A percentile compares a stretch with the other conserved stretches of the same genome.
Evolutionary conservation across 2,113 vertebrate species (phyloP).

Genomic region (Ptyas mucosa): DNA sequence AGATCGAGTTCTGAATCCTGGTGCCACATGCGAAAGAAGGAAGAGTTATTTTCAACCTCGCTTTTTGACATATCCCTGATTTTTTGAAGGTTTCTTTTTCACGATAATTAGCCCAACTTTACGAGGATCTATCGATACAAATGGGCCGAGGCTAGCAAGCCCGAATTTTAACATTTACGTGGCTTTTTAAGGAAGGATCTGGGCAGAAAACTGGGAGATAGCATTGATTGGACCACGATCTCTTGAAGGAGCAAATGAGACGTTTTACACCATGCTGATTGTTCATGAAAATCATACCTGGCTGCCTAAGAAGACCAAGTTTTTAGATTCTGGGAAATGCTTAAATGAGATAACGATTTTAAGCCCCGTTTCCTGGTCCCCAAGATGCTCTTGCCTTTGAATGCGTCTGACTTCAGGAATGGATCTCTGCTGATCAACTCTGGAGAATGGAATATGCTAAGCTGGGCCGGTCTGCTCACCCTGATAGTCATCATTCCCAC

Average conservation of each 20-base stretch:
- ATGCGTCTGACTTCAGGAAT: conserved; percentile 49
- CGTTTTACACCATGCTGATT: conserved; percentile 79
- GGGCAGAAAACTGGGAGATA: conserved; percentile 19
- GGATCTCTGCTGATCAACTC: conserved; percentile 40
- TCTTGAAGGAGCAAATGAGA: conserved; percentile 68
- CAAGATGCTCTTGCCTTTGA: conserved; percentile 54
- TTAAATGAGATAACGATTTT: conserved; percentile 56
- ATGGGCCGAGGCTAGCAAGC: conserved; percentile 35
- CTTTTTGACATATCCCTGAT: conserved; percentile 26
- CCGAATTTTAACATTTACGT: conserved; percentile 27
- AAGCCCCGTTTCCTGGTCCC: conserved; percentile 45
- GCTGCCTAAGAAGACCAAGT: conserved; percentile 63
- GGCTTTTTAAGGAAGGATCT: conserved; percentile 22
- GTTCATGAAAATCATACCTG: conserved; percentile 66
- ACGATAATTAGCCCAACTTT: not conserved
- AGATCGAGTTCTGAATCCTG: conserved; percentile 25
- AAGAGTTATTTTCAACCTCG: conserved; percentile 6
- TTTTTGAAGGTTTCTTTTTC: not conserved
- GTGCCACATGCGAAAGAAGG: not conserved
- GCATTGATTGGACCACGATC: conserved; percentile 23
- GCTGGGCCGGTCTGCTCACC: conserved; percentile 87
- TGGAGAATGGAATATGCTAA: conserved; percentile 59
- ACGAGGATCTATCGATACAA: conserved; percentile 14
- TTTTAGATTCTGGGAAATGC: conserved; percentile 48
- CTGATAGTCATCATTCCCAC: conserved; percentile 91